phyloP scores from a whole-genome alignment of 2,888 invertebrate species.

The Listrodromus nycthemerus region DNA sequence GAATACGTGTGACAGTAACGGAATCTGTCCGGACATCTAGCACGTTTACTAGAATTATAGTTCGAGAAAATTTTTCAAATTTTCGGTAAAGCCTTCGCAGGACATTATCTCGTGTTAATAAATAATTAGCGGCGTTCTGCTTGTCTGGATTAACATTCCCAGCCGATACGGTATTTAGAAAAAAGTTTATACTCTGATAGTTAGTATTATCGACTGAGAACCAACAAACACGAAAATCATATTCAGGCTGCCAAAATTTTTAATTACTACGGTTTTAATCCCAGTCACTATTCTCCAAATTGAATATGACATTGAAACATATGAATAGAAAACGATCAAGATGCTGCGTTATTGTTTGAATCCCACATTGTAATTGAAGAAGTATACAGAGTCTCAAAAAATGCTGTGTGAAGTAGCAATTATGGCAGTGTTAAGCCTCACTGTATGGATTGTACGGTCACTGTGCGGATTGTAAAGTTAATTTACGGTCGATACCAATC shows the following conservation, averaged over 20 bases:
- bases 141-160: constrained; percentile 49
- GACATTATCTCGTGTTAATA: neutral
- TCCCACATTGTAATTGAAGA: too few relatives aligned
- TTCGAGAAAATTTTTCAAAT: neutral
- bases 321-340: too few relatives aligned
- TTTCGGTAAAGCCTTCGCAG: neutral
- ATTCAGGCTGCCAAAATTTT: too few relatives aligned
- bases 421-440: neutral
- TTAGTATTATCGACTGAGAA: too few relatives aligned
- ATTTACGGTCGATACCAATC: neutral
- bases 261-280: too few relatives aligned
- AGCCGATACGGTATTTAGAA: constrained; percentile 23
- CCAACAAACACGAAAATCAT: too few relatives aligned
- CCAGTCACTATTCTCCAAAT: too few relatives aligned
- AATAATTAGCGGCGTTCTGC: constrained; percentile 18
- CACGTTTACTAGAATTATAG: neutral
- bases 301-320: too few relatives aligned
- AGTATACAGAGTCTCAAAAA: too few relatives aligned
- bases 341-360: too few relatives aligned
- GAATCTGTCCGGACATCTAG: neutral
- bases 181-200: constrained; percentile 28
- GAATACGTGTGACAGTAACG: neutral
- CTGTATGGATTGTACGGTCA: neutral
- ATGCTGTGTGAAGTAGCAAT: too few relatives aligned
- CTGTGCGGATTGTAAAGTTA: neutral